Percentiles rank a stretch among this genome's conserved stretches.
Evolutionary conservation across 2,113 vertebrate genomes (phyloP).

Genomic region (Sitta europaea): DNA sequence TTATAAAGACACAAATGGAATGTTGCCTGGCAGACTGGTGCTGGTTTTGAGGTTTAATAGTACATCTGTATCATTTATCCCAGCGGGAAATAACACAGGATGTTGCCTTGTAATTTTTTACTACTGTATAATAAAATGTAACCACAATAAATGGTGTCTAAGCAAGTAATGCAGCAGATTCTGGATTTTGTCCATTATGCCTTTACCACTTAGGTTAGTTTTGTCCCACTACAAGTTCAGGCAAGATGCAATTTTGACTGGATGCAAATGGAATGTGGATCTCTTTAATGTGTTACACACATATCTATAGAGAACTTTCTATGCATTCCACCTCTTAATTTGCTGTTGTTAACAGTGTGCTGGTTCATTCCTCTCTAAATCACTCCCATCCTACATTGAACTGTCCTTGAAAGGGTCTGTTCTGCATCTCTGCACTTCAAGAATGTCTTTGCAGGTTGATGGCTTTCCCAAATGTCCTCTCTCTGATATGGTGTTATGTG

Average conservation of each 20-base stretch:
- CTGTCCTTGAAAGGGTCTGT: not conserved
- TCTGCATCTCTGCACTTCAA: not conserved
- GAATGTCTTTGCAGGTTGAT: not conserved
- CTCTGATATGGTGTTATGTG: rapidly evolving
- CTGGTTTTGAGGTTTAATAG: conserved; percentile 57
- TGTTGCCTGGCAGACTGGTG: conserved; percentile 7
- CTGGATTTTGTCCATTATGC: conserved; percentile 60
- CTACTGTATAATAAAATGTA: conserved; percentile 73
- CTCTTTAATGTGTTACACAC: not conserved
- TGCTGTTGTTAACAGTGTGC: not conserved
- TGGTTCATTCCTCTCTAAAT: not conserved
- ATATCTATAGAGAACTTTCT: not conserved
- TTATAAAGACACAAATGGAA: conserved; percentile 55
- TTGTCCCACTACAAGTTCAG: not conserved
- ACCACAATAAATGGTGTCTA: conserved; percentile 69
- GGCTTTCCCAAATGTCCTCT: not conserved
- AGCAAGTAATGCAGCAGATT: conserved; percentile 57
- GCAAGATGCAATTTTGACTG: not conserved
- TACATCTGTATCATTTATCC: conserved; percentile 69
- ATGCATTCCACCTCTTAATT: not conserved
- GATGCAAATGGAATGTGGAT: not conserved
- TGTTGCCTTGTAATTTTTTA: conserved; percentile 73
- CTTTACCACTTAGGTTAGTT: conserved; percentile 36
- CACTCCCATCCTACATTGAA: not conserved
- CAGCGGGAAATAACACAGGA: conserved; percentile 66